phyloP scores from a whole-genome alignment of 1,140 invertebrate species.

The Conus ventricosus region DNA sequence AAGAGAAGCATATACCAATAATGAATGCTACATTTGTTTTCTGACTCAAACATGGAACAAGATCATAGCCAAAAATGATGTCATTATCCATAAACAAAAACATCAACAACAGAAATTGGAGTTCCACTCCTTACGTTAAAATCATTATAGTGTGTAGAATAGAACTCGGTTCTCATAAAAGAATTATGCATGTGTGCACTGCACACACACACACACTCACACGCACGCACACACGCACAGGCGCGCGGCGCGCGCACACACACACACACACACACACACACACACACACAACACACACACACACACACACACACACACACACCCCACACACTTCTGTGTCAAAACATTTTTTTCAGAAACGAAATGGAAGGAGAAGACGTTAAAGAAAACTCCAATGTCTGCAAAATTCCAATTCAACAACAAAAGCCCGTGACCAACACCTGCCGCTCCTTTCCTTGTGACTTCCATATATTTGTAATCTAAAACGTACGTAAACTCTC shows the following conservation, averaged over 20 bases:
- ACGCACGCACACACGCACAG: not conserved
- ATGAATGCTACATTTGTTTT: no score
- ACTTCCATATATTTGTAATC: not conserved
- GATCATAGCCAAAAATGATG: no score
- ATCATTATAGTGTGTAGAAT: no score
- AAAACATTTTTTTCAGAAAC: not conserved
- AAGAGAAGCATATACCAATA: no score
- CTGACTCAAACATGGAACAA: no score
- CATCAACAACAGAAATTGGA: no score
- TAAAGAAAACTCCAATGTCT: not conserved
- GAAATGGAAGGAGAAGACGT: not conserved
- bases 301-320: not conserved
- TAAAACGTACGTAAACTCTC: not conserved
- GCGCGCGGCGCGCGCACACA: not conserved
- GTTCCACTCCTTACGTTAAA: no score
- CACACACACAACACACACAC: not conserved
- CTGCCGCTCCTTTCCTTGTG: not conserved
- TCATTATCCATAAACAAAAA: no score
- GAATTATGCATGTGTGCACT: no score
- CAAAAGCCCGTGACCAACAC: not conserved
- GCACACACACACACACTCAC: not conserved
- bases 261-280: slow-evolving; percentile 15
- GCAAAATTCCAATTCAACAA: not conserved
- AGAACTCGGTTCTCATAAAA: no score
- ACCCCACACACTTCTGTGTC: not conserved